Percentiles rank a stretch among this genome's conserved stretches.
These are phyloP conservation scores for Drosophila orosa DNA, from an alignment of 1,140 invertebrate species.

Conservation along the genomic window DNA sequence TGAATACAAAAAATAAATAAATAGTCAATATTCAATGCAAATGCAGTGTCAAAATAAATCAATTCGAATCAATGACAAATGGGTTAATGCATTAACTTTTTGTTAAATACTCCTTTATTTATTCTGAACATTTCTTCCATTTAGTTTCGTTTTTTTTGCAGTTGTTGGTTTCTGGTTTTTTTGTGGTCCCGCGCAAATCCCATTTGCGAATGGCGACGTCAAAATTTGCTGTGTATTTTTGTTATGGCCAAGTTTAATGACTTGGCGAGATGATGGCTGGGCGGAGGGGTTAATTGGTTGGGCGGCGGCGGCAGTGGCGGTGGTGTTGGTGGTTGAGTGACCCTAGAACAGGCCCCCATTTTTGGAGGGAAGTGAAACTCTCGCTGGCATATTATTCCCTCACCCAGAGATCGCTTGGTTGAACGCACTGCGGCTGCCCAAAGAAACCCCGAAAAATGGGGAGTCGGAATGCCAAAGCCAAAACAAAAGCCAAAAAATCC, in stretches of 20 bases:
- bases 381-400: not conserved
- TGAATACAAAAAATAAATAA: conserved; percentile 3
- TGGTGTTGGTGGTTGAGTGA: conserved; percentile 13
- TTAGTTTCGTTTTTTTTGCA: conserved; percentile 2
- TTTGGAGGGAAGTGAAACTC: conserved; percentile 15
- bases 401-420: conserved; percentile 35
- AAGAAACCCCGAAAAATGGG: conserved; percentile 1
- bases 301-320: not conserved
- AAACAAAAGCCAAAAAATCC: conserved; percentile 67
- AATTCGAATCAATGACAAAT: conserved; percentile 15
- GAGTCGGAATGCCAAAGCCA: conserved; percentile 58
- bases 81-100: conserved; percentile 16
- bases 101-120: not conserved
- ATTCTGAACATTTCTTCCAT: not conserved
- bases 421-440: not conserved
- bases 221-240: conserved; percentile 9
- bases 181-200: conserved; percentile 10
- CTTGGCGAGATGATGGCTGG: not conserved
- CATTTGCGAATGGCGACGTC: conserved; percentile 23
- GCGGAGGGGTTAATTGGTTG: not conserved
- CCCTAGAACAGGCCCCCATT: conserved; percentile 16
- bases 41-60: conserved; percentile 31
- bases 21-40: conserved; percentile 24
- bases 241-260: conserved; percentile 37
- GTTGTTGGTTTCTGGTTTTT: not conserved